Evolutionary conservation across 1,140 invertebrate species (phyloP).

Genomic region (Harlomillsia oculata): DNA sequence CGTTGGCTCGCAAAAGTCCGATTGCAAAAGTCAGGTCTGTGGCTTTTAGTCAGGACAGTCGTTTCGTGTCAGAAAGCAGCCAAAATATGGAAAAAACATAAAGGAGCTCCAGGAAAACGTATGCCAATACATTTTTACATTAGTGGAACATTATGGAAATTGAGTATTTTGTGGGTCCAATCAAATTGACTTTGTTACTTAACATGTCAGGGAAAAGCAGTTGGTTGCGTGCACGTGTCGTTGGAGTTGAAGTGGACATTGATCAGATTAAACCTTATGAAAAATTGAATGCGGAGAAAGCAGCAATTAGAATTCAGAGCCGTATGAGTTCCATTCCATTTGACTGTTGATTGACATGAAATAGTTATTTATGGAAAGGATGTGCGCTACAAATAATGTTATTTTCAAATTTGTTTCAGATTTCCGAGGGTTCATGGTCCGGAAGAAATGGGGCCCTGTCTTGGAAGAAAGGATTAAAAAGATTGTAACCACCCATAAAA

Average conservation of each 20-base stretch:
- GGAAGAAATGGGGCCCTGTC: slow-evolving; percentile 51
- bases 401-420: slow-evolving; percentile 40
- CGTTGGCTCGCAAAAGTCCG: slow-evolving; percentile 57
- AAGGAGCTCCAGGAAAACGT: slow-evolving; percentile 4
- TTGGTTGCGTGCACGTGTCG: slow-evolving; percentile 7
- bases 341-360: background rate
- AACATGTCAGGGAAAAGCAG: slow-evolving; percentile 22
- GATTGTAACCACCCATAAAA: slow-evolving; percentile 41
- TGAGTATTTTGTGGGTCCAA: too few species aligned
- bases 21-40: slow-evolving; percentile 40
- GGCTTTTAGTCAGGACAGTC: slow-evolving; percentile 53
- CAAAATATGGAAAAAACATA: slow-evolving; percentile 51
- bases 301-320: slow-evolving; percentile 56
- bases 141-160: too few species aligned
- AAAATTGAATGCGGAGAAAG: slow-evolving; percentile 42
- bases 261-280: slow-evolving; percentile 37
- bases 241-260: slow-evolving; percentile 21
- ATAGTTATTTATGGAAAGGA: background rate
- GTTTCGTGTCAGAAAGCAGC: slow-evolving; percentile 58
- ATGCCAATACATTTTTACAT: background rate
- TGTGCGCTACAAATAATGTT: background rate
- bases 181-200: background rate
- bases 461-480: slow-evolving; percentile 43
- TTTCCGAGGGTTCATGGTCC: slow-evolving; percentile 54
- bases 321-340: slow-evolving; percentile 43